Percentiles rank a stretch among this genome's conserved stretches.
phyloP scores from a whole-genome alignment of 2,888 invertebrate species.

The Petrophora chlorosata region DNA sequence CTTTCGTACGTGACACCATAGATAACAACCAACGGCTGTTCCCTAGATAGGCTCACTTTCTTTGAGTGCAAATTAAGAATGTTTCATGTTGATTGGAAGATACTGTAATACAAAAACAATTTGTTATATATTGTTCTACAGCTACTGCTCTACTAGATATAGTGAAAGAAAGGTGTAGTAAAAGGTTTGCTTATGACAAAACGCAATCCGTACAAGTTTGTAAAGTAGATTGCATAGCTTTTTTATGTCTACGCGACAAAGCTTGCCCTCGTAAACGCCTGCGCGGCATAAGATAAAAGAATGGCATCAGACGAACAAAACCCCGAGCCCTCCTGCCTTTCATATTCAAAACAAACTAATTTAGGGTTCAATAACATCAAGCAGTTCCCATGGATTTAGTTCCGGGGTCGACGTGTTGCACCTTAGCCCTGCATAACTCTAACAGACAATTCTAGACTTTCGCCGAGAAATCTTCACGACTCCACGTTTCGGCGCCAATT shows the following conservation, averaged over 20 bases:
- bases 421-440: slow-evolving; percentile 42
- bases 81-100: no score
- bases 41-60: slow-evolving; percentile 54
- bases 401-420: slow-evolving; percentile 55
- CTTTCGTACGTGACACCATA: slow-evolving; percentile 65
- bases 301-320: slow-evolving; percentile 9
- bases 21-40: slow-evolving; percentile 52
- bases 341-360: slow-evolving; percentile 16
- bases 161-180: no score
- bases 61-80: slow-evolving; percentile 41
- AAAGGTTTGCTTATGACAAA: neutral
- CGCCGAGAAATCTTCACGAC: slow-evolving; percentile 37
- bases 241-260: slow-evolving; percentile 8
- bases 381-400: slow-evolving; percentile 48
- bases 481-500: slow-evolving; percentile 25
- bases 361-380: slow-evolving; percentile 8
- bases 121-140: no score
- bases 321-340: slow-evolving; percentile 9
- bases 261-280: slow-evolving; percentile 13
- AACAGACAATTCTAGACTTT: slow-evolving; percentile 43
- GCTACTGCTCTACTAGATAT: no score
- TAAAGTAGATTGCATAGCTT: slow-evolving; percentile 4
- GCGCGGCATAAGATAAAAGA: slow-evolving; percentile 15
- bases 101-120: no score
- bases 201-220: neutral